A percentile compares a stretch with the other conserved stretches of the same genome.
These are phyloP conservation scores for Mesocricetus auratus DNA, from an alignment of 2,113 vertebrate species.

Conservation along the genomic window DNA sequence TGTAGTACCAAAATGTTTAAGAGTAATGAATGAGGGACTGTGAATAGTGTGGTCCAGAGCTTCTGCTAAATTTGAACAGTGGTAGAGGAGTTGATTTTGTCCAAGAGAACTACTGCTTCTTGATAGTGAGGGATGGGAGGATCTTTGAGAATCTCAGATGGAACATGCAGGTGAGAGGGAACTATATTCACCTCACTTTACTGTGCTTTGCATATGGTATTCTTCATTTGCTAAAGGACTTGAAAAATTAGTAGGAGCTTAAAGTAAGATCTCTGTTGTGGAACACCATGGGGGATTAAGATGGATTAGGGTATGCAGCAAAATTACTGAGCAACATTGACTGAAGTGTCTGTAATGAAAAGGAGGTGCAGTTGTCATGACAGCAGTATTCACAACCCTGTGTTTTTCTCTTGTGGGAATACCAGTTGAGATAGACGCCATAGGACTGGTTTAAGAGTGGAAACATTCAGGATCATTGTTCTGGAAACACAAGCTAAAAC, in stretches of 20 bases:
- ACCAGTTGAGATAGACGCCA: background rate
- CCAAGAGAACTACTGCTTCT: background rate
- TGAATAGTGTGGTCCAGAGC: too few species aligned
- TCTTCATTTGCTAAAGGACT: background rate
- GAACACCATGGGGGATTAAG: background rate
- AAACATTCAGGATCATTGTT: background rate
- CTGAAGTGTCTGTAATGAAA: background rate
- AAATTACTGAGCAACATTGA: background rate
- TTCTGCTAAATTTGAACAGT: background rate
- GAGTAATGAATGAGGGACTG: background rate
- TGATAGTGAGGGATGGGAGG: background rate
- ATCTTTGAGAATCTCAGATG: background rate
- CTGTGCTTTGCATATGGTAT: background rate
- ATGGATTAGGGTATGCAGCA: background rate
- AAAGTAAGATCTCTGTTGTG: background rate
- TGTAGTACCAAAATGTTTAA: background rate
- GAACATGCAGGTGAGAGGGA: background rate
- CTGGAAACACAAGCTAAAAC: background rate
- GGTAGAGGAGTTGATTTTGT: background rate
- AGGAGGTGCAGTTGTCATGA: background rate
- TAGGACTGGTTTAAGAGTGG: background rate
- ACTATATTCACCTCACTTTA: rapidly evolving
- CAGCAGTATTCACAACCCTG: background rate
- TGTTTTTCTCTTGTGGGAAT: background rate
- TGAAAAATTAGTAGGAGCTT: background rate